These are phyloP conservation scores for Strigamia maritima DNA, from an alignment of 2,888 invertebrate genomes.

Conservation along the genomic window DNA sequence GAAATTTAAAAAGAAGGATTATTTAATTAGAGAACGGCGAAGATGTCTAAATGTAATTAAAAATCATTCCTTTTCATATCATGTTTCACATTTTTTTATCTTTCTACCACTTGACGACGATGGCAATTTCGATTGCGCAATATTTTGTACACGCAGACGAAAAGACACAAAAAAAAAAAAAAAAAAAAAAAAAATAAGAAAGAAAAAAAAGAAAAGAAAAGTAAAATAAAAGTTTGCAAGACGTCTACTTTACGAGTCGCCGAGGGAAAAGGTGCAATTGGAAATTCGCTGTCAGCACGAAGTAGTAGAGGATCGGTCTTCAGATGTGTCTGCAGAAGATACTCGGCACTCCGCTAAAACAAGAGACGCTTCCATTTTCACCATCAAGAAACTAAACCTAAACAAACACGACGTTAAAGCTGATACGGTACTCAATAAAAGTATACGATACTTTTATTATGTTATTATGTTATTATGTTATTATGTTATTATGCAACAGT, in stretches of 20 bases:
- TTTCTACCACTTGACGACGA: not conserved
- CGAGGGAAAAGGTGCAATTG: slow-evolving; percentile 31
- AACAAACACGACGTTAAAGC: slow-evolving; percentile 20
- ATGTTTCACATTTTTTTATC: not conserved
- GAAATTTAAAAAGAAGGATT: not conserved
- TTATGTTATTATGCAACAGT: not conserved
- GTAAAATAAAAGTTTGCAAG: slow-evolving; percentile 20
- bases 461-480: too few relatives aligned
- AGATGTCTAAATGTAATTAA: slow-evolving; percentile 1
- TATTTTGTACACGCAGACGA: not conserved
- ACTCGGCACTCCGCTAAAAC: slow-evolving; percentile 30
- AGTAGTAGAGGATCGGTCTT: slow-evolving; percentile 9
- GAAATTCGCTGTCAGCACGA: slow-evolving; percentile 34
- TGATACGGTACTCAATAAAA: not conserved
- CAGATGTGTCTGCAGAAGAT: slow-evolving; percentile 22
- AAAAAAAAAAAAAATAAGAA: not conserved
- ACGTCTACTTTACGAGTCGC: slow-evolving; percentile 21
- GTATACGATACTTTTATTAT: not conserved
- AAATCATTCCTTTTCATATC: not conserved
- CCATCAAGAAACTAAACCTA: slow-evolving; percentile 21
- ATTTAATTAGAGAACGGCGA: not conserved
- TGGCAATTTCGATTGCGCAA: not conserved
- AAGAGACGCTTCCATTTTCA: slow-evolving; percentile 21
- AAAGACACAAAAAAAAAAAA: not conserved
- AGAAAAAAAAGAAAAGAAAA: not conserved